Conservation (phyloP, 1,140 invertebrate species). For the Philopotamus ludificatus region DNA sequence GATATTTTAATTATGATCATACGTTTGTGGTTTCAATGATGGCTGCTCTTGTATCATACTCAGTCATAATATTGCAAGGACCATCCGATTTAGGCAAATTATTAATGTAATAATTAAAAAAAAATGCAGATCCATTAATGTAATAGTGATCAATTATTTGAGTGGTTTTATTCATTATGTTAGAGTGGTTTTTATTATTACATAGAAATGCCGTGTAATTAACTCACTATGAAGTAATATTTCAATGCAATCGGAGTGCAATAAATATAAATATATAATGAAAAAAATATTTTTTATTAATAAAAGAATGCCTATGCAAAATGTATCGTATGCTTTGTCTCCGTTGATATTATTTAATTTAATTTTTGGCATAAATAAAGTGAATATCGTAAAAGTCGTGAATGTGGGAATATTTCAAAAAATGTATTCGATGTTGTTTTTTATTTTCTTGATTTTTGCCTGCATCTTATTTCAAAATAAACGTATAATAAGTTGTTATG, state of each 20-base stretch:
- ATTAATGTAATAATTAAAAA: too few relatives aligned
- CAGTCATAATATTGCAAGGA: neutral
- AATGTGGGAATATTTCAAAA: neutral
- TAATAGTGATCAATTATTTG: too few relatives aligned
- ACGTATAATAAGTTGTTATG: neutral
- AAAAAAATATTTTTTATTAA: neutral
- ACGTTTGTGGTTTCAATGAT: neutral
- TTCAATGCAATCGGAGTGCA: constrained; percentile 8
- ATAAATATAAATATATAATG: neutral
- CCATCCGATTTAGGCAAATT: neutral
- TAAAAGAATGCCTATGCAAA: neutral
- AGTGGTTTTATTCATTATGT: too few relatives aligned
- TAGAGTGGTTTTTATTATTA: too few relatives aligned
- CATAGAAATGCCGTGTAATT: too few relatives aligned
- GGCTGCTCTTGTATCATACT: neutral
- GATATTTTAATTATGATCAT: constrained; percentile 8
- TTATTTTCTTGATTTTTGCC: neutral
- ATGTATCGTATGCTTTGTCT: neutral
- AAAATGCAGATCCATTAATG: too few relatives aligned
- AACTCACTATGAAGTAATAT: too few relatives aligned
- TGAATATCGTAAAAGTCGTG: neutral
- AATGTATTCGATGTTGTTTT: neutral
- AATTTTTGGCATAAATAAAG: constrained; percentile 13
- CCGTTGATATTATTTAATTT: neutral
- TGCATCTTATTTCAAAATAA: neutral